Percentiles rank a stretch among this genome's conserved stretches.
phyloP scores from a whole-genome alignment of 2,888 invertebrate genomes.

The Chorisops tibialis region DNA sequence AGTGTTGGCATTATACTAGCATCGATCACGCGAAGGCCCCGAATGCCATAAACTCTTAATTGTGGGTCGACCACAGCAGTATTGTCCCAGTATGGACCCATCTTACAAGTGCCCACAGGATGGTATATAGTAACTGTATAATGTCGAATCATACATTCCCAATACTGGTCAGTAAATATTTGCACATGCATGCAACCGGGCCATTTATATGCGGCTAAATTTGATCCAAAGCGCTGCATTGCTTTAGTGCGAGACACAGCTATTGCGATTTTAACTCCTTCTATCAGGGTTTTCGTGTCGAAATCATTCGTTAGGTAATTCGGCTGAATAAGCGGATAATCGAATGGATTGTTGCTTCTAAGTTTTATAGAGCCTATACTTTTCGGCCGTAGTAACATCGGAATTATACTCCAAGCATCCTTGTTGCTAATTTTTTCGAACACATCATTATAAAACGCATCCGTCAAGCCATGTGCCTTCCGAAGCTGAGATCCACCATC shows the following conservation, averaged over 20 bases:
- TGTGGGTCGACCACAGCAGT: conserved; percentile 81
- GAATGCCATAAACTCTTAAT: conserved; percentile 73
- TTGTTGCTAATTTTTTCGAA: conserved; percentile 72
- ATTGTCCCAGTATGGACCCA: conserved; percentile 84
- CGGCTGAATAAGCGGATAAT: conserved; percentile 86
- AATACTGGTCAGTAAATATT: conserved; percentile 71
- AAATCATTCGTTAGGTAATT: conserved; percentile 81
- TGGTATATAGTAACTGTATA: conserved; percentile 83
- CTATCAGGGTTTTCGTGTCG: conserved; percentile 76
- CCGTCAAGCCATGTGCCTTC: conserved; percentile 74
- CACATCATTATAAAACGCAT: conserved; percentile 69
- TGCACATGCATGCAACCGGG: conserved; percentile 71
- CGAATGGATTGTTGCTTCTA: conserved; percentile 77
- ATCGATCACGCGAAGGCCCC: conserved; percentile 75
- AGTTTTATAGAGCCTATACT: conserved; percentile 80
- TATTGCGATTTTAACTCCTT: conserved; percentile 81
- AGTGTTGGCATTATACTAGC: conserved; percentile 84
- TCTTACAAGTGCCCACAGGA: conserved; percentile 82
- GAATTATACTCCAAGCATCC: conserved; percentile 81
- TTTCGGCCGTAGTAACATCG: conserved; percentile 78
- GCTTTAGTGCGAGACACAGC: conserved; percentile 76
- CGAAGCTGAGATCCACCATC: conserved; percentile 79
- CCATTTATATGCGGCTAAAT: conserved; percentile 67
- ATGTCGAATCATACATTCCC: conserved; percentile 83
- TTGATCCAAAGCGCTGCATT: conserved; percentile 70